Evolutionary conservation across 2,888 invertebrate genomes (phyloP).

Genomic region (Sabellastarte sp.): DNA sequence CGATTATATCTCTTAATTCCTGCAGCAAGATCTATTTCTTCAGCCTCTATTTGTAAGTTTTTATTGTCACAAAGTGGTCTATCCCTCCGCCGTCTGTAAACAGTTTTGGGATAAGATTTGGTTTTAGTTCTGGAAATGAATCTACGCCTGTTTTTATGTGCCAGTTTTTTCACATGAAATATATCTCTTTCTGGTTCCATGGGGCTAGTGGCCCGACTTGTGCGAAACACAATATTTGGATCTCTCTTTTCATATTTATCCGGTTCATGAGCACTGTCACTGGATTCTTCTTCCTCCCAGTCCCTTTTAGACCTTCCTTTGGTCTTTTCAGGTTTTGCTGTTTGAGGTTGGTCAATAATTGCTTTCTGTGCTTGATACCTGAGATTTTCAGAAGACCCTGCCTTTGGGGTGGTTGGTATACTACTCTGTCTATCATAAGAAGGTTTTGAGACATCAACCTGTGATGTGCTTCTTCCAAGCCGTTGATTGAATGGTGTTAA

Average conservation of each 20-base stretch:
- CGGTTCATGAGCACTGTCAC: neutral
- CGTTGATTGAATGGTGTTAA: neutral
- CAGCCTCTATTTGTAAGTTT: neutral
- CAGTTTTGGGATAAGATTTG: conserved; percentile 25
- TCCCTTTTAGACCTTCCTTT: neutral
- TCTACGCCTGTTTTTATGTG: neutral
- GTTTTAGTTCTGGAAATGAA: neutral
- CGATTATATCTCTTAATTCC: conserved; percentile 7
- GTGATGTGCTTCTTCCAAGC: neutral
- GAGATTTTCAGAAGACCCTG: neutral
- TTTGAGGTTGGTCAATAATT: neutral
- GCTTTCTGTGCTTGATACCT: no score
- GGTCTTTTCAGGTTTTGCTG: neutral
- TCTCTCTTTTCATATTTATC: neutral
- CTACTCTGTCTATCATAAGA: neutral
- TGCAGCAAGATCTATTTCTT: conserved; percentile 15
- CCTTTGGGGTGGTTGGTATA: neutral
- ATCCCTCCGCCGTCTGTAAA: conserved; percentile 15
- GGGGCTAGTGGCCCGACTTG: neutral
- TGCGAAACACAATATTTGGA: neutral
- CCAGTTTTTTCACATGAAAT: neutral
- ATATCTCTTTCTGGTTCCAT: neutral
- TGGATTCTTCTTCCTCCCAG: neutral
- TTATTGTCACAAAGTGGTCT: conserved; percentile 3
- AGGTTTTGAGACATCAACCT: neutral